Base-by-base conservation (phyloP, 2,797 vertebrate species). In the Graptemys geographica region DNA sequence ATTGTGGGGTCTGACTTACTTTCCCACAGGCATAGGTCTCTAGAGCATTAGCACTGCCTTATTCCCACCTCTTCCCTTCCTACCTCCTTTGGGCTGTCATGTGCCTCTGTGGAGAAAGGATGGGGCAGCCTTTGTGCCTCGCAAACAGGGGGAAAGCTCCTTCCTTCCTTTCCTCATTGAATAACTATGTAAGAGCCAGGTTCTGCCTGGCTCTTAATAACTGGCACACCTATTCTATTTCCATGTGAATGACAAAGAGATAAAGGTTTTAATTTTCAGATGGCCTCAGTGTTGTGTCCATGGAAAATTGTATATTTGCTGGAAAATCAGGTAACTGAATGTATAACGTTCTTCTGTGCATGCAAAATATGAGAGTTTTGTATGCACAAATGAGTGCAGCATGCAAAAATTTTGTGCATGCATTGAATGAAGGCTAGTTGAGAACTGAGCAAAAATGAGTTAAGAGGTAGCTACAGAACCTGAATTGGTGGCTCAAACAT, bases 351-450 rank as follows among this genome's bases (percentile, higher is more conserved):
- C 41, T 82, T 31, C 59, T 41, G 2, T 11, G 37, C 53, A 8
- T n/a, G n/a, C 79, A n/a, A 16, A 12, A 21, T 62, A 33, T 12
- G 5, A 53, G 53, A 59, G 28, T 5, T 19, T 16, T 90, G 57
- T 27, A 16, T 1, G 6, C 11, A 79, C 84, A 69, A 15, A 0
- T 19, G 57, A 4, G 56, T 52, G 16, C 56, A 59, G 8, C 69
- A 72, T 72, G 37, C 21, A 37, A 72, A 72, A 72, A 72, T 72
- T 23, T 41, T 72, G 11, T 41, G 9, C 11, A 18, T 23, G 37
- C 37, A 72, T 19, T 72, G 69, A 41, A 3, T 5, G 78, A 52
- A 52, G 23, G 2, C 47, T 79, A 59, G 18, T 1, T 83, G 88
- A 90, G 90, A 94, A 79, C 4, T 57, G 13, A 8, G 5, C 59